phyloP scores from a whole-genome alignment of 1,140 invertebrate species.

The Belonocnema kinseyi region DNA sequence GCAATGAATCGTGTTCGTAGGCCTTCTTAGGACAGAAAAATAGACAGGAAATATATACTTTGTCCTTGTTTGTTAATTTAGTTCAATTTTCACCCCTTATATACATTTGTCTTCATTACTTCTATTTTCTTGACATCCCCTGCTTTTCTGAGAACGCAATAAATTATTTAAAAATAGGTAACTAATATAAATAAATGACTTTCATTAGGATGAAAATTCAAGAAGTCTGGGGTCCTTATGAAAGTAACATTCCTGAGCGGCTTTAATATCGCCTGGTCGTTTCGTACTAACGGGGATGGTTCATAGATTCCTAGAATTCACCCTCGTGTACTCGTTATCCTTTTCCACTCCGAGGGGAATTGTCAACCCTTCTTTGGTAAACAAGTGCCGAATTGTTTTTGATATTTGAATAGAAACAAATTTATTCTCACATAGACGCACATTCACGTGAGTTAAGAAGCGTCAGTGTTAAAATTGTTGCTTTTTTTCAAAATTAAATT shows the following conservation, averaged over 20 bases:
- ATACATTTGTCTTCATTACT: not conserved
- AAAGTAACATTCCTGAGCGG: constrained; percentile 12
- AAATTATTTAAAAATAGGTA: not conserved
- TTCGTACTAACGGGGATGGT: constrained; percentile 28
- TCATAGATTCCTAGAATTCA: constrained; percentile 34
- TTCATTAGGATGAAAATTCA: too few relatives aligned
- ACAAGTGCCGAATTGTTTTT: constrained; percentile 62
- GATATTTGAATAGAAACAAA: constrained; percentile 66
- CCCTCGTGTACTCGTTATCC: constrained; percentile 37
- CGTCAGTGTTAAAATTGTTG: too few relatives aligned
- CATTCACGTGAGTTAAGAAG: constrained; percentile 26
- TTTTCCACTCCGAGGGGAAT: constrained; percentile 33
- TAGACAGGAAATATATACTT: not conserved
- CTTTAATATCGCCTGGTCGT: constrained; percentile 37
- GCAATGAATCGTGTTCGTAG: not conserved
- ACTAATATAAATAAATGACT: too few relatives aligned
- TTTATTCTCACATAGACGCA: constrained; percentile 50
- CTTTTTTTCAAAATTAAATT: too few relatives aligned
- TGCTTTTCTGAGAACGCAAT: not conserved
- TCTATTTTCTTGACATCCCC: not conserved
- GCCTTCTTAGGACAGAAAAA: not conserved
- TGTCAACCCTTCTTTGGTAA: constrained; percentile 55
- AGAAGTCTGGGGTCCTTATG: not conserved
- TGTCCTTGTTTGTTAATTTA: constrained; percentile 1
- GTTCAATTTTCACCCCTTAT: not conserved